Base-by-base conservation (phyloP, 2,113 vertebrate species). In the Phaetusa simplex region DNA sequence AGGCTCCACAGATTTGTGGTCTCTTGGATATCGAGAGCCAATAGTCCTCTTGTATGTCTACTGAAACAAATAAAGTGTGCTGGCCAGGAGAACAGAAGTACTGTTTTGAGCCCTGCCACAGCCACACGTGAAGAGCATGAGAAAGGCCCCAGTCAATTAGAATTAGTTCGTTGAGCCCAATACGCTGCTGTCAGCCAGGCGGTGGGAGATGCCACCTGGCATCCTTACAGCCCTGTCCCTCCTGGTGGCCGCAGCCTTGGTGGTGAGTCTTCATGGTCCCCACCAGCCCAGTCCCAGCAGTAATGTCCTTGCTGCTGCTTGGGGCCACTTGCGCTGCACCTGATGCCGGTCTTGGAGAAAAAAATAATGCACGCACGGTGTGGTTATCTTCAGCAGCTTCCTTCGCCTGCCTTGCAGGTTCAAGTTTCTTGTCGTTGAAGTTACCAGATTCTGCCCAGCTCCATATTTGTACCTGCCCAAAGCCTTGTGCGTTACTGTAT, bases 281-380 rank as follows among this genome's bases (percentile, higher is more conserved):
- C 65, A 29, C 29, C 19, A 32, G 38, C 70, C 13, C 62, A n/a
- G n/a, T 45, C 7, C 3, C 61, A 49, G 29, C 72, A 43, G 34
- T 24, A 6, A 14, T 19, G 34, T 64, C 47, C 32, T 64, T 82
- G 58, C 67, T 66, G 56, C 62, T 69, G 18, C 30, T 42, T 66
- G 61, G 34, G 19, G 29, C 26, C 6, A 12, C 71, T 56, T 56
- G 45, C 13, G 3, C 36, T 52, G 65, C 10, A 12, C 18, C 56
- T 40, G 56, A 7, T 72, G 43, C 40, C 1, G 1, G 6, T 36
- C 32, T 64, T 62, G 56, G 52, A 71, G 52, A 62, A 76, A n/a
- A 38, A 79, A 90, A 36, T 49, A 29, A 36, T 23, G 20, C 27
- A 8, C 0, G 1, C 3, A 1, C 2, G 11, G 9, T 40, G 26